These are phyloP conservation scores for Caenorhabditis sinica DNA, from an alignment of 2,888 invertebrate species.

Conservation along the genomic window DNA sequence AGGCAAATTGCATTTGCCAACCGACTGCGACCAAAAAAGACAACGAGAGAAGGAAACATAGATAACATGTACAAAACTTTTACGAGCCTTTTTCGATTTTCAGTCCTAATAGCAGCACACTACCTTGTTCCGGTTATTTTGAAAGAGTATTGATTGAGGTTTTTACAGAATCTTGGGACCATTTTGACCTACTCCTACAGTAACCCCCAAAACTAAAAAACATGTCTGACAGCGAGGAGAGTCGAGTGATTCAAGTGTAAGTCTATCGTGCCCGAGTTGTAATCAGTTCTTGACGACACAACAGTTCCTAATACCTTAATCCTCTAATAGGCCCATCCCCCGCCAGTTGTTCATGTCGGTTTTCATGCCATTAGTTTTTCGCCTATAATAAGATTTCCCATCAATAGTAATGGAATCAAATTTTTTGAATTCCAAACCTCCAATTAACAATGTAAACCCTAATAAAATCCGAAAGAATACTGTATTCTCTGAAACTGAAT, in stretches of 20 bases:
- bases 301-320: constrained; percentile 10
- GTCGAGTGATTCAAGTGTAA: constrained; percentile 46
- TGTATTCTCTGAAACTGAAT: constrained; percentile 19
- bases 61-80: constrained; percentile 36
- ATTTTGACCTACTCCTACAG: background rate
- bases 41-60: constrained; percentile 4
- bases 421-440: constrained; percentile 6
- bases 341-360: no score
- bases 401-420: constrained; percentile 1
- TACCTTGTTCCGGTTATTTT: constrained; percentile 13
- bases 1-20: constrained; percentile 42
- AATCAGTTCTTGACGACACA: constrained; percentile 26
- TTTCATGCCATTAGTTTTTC: background rate
- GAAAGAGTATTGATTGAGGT: constrained; percentile 11
- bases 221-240: constrained; percentile 55
- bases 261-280: constrained; percentile 10
- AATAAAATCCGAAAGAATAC: constrained; percentile 17
- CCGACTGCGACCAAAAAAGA: constrained; percentile 9
- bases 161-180: background rate
- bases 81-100: constrained; percentile 51
- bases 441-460: constrained; percentile 17
- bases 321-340: background rate
- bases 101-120: constrained; percentile 5
- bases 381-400: constrained; percentile 15
- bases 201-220: background rate